Evolutionary conservation across 2,113 vertebrate species (phyloP), one percentile per base, ranked within the genome.

Genomic region (Podarcis cretensis): DNA sequence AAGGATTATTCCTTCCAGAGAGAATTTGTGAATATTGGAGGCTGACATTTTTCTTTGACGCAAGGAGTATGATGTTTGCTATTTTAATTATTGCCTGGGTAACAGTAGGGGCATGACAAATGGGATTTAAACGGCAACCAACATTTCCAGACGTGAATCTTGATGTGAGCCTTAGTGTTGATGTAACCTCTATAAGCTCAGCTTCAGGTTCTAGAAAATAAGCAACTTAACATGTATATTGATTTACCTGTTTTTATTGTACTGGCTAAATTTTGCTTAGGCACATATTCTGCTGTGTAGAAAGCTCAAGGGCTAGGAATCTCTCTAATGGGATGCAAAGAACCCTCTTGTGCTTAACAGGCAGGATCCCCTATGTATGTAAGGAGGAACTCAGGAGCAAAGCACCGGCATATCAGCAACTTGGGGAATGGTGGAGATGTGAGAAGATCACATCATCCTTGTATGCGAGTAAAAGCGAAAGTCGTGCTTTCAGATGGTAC

Each of bases 41-140:
- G 18, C n/a, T 59, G 78, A 66, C 79, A 54, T 86, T 68, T 76
- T 76, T 68, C 59, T 37, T 40, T 68, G 59, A 35, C 35, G 59
- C 40, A 48, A 37, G 68, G 25, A 74, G 59, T 37, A 32, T 32
- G n/a, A 75, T 63, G 13, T 43, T 69, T 43, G 69, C 76, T 71
- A 3, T 71, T 89, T 84, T 75, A 59, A 43, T 89, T 43, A 85
- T 85, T 75, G 69, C 83, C n/a, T 65, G 40, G 78, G 77, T 54
- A 68, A 27, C 23, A 48, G 35, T 37, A 30, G 74, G 71, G 77
- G 21, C 40, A 23, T 76, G 57, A 16, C 75, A 82, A 81, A 81
- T 21, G 16, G 21, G 78, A 82, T 75, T 54, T 81, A 79, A 14
- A 76, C 40, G 73, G 89, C 69, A 82, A 37, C 6, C 21, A 18